Base-by-base conservation (phyloP, 2,113 vertebrate species). In the Xenopus borealis region DNA sequence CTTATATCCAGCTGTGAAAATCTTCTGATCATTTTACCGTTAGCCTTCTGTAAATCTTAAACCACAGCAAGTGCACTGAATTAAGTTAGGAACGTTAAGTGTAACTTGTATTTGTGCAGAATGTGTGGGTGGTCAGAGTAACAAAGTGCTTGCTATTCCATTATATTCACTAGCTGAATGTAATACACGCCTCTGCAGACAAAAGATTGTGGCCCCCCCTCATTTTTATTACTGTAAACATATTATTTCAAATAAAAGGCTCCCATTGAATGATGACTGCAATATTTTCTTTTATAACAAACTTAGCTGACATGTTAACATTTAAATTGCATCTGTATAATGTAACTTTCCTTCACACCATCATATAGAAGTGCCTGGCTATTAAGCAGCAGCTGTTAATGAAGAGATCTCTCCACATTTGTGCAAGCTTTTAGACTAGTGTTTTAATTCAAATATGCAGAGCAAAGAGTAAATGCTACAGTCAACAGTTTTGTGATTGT, bases 51-150 rank as follows among this genome's bases (percentile, higher is more conserved):
- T 40, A 40, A 40, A 40, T 40, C 33, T 40, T 9, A 1, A 7
- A 40, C 33, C 33, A 40, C 33, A 40, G 33, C 33, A 2, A 40
- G 33, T 40, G 33, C 33, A 19, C 27, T 12, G n/a, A 70, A 70
- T 70, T 70, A 45, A 70, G 53, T 59, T 70, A 70, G 53, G 17
- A 72, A 45, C 33, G 13, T 64, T 46, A 13, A 11, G 20, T 33
- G 30, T 44, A 44, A 55, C 55, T 44, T 64, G 46, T 72, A 53
- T 57, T 18, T 65, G 17, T 53, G 14, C 20, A 53, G 61, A 10
- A 18, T 57, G 52, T 58, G 13, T 71, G 69, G 62, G 63, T 73
- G 63, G 72, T 73, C 62, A 40, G 18, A 55, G 61, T 16, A n/a
- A 18, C 16, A 62, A 50, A 62, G 2, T 59, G 18, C 30, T 44